phyloP scores from a whole-genome alignment of 2,797 vertebrate species.

The Eleutherodactylus coqui region DNA sequence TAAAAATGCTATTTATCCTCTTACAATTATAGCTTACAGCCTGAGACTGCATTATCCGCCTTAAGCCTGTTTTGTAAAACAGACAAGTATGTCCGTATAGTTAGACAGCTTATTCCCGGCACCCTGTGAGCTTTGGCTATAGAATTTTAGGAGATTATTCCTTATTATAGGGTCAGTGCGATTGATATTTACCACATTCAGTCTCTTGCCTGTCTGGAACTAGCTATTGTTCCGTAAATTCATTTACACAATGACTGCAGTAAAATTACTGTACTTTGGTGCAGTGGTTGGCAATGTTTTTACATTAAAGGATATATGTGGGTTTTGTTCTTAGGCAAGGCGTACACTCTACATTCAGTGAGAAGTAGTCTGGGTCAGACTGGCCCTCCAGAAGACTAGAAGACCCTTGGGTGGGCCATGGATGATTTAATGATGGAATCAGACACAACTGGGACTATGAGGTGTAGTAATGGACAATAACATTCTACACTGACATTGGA shows the following conservation, averaged over 20 bases:
- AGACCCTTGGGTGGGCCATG: too few species aligned
- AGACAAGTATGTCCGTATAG: slow-evolving; percentile 30
- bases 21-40: slow-evolving; percentile 60
- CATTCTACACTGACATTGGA: too few species aligned
- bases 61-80: slow-evolving; percentile 61
- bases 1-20: slow-evolving; percentile 57
- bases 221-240: slow-evolving; percentile 16
- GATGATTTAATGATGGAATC: too few species aligned
- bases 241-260: slow-evolving; percentile 8
- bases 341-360: neutral
- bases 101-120: slow-evolving; percentile 31
- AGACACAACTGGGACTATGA: too few species aligned
- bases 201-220: neutral
- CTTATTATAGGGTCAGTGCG: slow-evolving; percentile 38
- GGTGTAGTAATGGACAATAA: too few species aligned
- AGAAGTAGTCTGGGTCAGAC: neutral
- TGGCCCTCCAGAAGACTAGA: too few species aligned
- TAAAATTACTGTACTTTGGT: neutral
- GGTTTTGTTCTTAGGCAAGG: neutral
- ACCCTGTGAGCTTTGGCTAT: slow-evolving; percentile 14
- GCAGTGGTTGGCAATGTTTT: neutral
- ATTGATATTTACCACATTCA: slow-evolving; percentile 37
- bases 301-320: neutral
- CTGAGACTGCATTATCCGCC: slow-evolving; percentile 54
- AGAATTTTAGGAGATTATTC: slow-evolving; percentile 45